Base-by-base conservation (phyloP, 2,888 invertebrate species). In the Sminthurinus aureus region DNA sequence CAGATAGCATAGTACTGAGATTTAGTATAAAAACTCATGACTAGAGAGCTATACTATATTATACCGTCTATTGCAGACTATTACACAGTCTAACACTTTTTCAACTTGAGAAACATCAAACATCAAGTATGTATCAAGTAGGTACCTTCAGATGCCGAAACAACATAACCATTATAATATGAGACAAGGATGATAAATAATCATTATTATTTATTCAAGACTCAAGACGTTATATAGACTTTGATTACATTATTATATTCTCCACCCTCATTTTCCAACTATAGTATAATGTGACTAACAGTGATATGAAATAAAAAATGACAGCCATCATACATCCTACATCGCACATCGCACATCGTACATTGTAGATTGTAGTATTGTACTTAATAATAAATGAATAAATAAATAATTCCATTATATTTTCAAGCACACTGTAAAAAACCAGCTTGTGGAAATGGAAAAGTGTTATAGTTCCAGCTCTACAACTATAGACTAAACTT, bases 101-200 rank as follows among this genome's bases (percentile, higher is more conserved):
- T 58, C 58, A 58, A 58, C 38, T 38, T 38, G 38, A 38, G 38
- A 18, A 58, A 18, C 2, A 58, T 58, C 18, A 58, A 58, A n/a
- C n/a, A n/a, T n/a, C n/a, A n/a, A n/a, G n/a, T n/a, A n/a, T n/a
- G n/a, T n/a, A n/a, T n/a, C n/a, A n/a, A n/a, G n/a, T n/a, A n/a
- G n/a, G 71, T 71, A 71, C 71, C 71, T 71, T 26, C 13, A 71
- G 26, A 71, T 71, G 26, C 24, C 24, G 24, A 71, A 71, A 71
- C 71, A 71, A 71, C 71, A 71, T 71, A 24, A 71, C 71, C 26
- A 71, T 71, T 71, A 71, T 71, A 24, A 22, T 69, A 18, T 18
- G 13, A 64, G 13, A 64, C n/a, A 64, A 13, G n/a, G 64, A 64
- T 13, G 13, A 64, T 64, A 64, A 64, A 64, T 64, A 64, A 64